Evolutionary conservation across 1,140 invertebrate genomes (phyloP).

Genomic region (Pararge aegeria): DNA sequence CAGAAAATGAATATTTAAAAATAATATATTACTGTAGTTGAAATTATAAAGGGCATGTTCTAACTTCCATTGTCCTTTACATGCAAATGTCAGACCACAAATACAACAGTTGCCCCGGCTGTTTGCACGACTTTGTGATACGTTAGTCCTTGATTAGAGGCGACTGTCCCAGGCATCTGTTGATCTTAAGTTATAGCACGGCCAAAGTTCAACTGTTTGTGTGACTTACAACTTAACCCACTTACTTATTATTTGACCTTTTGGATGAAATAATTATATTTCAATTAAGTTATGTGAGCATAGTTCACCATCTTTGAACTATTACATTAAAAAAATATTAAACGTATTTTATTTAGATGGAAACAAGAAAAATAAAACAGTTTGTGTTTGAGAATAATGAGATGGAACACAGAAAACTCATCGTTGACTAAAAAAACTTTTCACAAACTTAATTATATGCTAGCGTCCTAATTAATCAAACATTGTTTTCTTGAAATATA

Average conservation of each 20-base stretch:
- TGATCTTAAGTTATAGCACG: conserved; percentile 14
- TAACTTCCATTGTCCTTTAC: not conserved
- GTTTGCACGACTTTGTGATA: conserved; percentile 23
- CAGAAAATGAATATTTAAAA: too few relatives aligned
- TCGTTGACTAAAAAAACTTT: not conserved
- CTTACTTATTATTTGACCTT: too few relatives aligned
- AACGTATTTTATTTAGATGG: not conserved
- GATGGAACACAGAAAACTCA: not conserved
- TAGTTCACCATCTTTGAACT: too few relatives aligned
- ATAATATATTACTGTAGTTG: too few relatives aligned
- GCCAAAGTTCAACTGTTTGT: conserved; percentile 29
- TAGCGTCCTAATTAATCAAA: too few relatives aligned
- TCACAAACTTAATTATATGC: not conserved
- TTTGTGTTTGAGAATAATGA: too few relatives aligned
- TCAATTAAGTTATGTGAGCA: not conserved
- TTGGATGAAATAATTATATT: conserved; percentile 8
- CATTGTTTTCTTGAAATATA: not conserved
- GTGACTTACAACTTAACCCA: conserved; percentile 31
- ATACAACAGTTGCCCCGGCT: conserved; percentile 1
- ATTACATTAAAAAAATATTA: not conserved
- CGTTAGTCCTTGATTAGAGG: conserved; percentile 34
- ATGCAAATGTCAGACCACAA: conserved; percentile 9
- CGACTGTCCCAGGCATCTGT: conserved; percentile 35
- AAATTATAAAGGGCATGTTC: not conserved
- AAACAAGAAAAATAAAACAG: too few relatives aligned